Conservation (phyloP, 2,113 vertebrate species). For the Coturnix japonica region DNA sequence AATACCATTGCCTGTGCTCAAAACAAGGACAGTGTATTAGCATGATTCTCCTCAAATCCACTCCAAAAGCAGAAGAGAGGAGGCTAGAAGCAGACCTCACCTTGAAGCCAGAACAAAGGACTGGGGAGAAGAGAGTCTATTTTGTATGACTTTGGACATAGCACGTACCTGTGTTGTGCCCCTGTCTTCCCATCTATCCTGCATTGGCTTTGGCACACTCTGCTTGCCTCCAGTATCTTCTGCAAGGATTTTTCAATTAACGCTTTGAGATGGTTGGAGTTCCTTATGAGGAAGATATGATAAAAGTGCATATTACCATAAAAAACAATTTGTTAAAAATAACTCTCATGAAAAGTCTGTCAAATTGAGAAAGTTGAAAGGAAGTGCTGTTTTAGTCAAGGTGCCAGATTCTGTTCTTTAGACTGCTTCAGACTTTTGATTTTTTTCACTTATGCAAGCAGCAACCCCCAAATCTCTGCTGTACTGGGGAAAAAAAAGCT, state of each 20-base stretch:
- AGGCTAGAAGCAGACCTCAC: neutral
- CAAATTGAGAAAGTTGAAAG: neutral
- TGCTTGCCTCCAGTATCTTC: neutral
- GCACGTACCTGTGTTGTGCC: neutral
- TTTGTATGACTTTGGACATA: neutral
- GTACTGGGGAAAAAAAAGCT: neutral
- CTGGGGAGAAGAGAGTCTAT: neutral
- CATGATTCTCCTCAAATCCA: neutral
- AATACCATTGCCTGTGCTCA: neutral
- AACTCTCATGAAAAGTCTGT: neutral
- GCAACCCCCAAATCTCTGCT: neutral
- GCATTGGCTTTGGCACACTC: neutral
- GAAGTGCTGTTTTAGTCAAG: neutral
- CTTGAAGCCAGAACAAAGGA: neutral
- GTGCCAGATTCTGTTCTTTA: fast-evolving
- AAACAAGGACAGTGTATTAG: neutral
- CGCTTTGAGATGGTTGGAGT: neutral
- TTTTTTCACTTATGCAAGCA: neutral
- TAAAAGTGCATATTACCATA: neutral
- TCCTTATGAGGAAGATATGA: neutral
- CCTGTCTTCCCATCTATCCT: neutral
- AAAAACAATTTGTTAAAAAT: neutral
- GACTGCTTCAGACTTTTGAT: neutral
- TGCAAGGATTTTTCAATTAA: neutral
- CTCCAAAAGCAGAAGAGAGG: neutral